Conservation (phyloP, 2,113 vertebrate genomes). For the Serilophus lunatus region DNA sequence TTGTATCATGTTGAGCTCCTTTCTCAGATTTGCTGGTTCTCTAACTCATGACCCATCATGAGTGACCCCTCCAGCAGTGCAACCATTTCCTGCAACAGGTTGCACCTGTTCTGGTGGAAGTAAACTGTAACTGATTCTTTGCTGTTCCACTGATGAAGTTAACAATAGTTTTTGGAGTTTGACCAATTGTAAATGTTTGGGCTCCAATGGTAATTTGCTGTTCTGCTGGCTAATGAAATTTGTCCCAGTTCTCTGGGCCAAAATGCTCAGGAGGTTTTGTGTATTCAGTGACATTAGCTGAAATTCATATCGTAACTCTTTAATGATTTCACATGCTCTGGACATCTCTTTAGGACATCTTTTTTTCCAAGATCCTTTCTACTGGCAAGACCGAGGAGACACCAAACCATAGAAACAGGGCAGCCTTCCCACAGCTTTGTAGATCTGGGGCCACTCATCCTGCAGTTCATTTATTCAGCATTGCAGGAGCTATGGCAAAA, state of each 20-base stretch:
- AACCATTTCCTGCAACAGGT: not conserved
- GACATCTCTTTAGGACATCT: not conserved
- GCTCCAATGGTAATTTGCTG: not conserved
- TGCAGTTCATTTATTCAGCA: not conserved
- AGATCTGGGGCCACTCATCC: not conserved
- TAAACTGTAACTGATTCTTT: not conserved
- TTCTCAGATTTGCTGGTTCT: not conserved
- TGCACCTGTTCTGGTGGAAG: not conserved
- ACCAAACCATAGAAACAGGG: not conserved
- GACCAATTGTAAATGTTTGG: not conserved
- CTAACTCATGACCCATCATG: not conserved
- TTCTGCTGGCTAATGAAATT: not conserved
- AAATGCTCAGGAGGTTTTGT: fast-evolving
- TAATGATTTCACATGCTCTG: not conserved
- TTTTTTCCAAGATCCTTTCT: not conserved
- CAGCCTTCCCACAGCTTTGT: not conserved
- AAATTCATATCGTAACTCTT: not conserved
- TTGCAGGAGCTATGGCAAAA: not conserved
- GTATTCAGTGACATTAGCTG: not conserved
- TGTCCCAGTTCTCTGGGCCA: not conserved
- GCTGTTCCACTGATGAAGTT: not conserved
- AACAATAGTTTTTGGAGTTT: not conserved
- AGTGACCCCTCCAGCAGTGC: not conserved
- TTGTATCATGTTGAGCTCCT: not conserved
- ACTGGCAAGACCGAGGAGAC: not conserved